phyloP scores from a whole-genome alignment of 2,113 vertebrate species.

The Elephas maximus region DNA sequence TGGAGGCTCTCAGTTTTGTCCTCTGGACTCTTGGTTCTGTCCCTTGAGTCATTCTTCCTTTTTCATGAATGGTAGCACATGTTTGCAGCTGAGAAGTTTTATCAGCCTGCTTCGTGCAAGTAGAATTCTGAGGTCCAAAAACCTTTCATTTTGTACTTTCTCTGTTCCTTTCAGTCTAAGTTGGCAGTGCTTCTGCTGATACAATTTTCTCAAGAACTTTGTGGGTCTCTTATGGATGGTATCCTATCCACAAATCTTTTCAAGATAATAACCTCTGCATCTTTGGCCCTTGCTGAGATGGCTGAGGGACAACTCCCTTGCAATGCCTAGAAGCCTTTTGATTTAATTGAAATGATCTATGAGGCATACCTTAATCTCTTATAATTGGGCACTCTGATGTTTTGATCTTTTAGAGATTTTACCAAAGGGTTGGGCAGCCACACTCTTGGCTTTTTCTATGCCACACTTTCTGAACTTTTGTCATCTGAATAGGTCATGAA shows the following conservation, averaged over 20 bases:
- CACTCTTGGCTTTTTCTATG: neutral
- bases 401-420: slow-evolving; percentile 22
- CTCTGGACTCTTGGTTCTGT: neutral
- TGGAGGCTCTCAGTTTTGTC: neutral
- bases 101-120: neutral
- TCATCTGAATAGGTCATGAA: neutral
- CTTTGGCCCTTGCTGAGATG: neutral
- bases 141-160: neutral
- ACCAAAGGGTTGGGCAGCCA: neutral
- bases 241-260: neutral
- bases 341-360: neutral
- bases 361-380: neutral
- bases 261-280: neutral
- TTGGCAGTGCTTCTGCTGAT: neutral
- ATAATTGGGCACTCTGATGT: neutral
- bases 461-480: slow-evolving; percentile 11
- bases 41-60: neutral
- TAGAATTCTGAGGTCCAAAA: neutral
- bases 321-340: neutral
- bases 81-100: neutral
- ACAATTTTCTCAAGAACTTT: slow-evolving; percentile 7
- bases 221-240: neutral
- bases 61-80: neutral
- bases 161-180: neutral
- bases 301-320: neutral